Evolutionary conservation across 2,797 vertebrate genomes (phyloP).

Genomic region (Antrozous pallidus): DNA sequence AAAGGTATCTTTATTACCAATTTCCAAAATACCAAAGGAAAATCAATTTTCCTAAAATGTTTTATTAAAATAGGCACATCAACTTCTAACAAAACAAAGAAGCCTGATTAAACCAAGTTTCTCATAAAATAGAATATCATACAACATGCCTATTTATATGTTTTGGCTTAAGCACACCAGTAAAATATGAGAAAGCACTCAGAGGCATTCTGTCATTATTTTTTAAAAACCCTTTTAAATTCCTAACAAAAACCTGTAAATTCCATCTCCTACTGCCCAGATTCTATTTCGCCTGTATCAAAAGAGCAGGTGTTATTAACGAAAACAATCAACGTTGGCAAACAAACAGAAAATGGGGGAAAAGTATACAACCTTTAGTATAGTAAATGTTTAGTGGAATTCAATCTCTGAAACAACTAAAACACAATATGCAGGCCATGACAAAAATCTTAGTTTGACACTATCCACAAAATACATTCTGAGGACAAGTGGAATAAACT

Average conservation of each 20-base stretch:
- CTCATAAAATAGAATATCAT: conserved; percentile 33
- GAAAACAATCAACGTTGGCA: not conserved
- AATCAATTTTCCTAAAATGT: conserved; percentile 13
- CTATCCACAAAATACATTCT: not conserved
- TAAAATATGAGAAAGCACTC: conserved; percentile 50
- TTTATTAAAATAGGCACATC: not conserved
- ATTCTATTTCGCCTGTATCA: not conserved
- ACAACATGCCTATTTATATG: not conserved
- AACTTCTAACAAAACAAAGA: conserved; percentile 52
- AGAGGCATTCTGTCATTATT: not conserved
- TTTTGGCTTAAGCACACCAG: not conserved
- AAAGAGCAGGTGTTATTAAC: not conserved
- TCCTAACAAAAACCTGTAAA: conserved; percentile 20
- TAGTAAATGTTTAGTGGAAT: not conserved
- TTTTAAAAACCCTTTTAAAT: not conserved
- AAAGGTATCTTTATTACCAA: not conserved
- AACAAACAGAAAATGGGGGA: not conserved
- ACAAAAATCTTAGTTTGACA: conserved; percentile 35
- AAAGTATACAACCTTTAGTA: not conserved
- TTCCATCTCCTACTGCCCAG: not conserved
- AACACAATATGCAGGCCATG: not conserved
- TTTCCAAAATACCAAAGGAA: conserved; percentile 54
- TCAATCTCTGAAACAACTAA: conserved; percentile 43
- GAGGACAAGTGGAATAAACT: not conserved
- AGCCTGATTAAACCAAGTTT: conserved; percentile 9